Base-by-base conservation (phyloP, 2,797 vertebrate genomes). In the Coregonus ussuriensis region DNA sequence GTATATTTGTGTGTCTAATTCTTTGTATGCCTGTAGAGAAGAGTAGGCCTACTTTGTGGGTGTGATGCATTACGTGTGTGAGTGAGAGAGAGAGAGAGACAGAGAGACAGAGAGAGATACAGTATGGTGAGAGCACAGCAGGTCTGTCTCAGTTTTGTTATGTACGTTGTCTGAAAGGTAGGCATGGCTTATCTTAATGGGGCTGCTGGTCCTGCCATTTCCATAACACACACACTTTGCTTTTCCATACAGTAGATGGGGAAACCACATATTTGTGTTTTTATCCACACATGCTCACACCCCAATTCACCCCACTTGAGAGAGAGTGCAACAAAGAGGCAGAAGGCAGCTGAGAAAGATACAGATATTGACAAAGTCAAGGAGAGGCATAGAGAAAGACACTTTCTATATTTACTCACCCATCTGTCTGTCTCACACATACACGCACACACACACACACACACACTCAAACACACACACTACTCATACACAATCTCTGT, bases 141-240 rank as follows among this genome's bases (percentile, higher is more conserved):
- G 47, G 47, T 53, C 51, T 71, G 25, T 31, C 65, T 35, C 31
- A 35, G 31, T 72, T 72, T 35, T 29, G 35, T 56, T 72, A n/a
- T 25, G 6, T 3, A 65, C 66, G 9, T 31, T 41, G 74, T 59
- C 51, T 79, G 69, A 63, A 21, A 33, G 7, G 59, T 70, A 37
- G 59, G 74, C 4, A 72, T 51, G 62, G 56, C 62, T 72, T 71
- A 79, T 79, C 71, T 79, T 51, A 68, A 56, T 72, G 71, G 29
- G 47, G 77, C 69, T 66, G 41, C 71, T 70, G 65, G 35, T 37
- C 14, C 6, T 41, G n/a, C 66, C 1, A 29, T 67, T 66, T 67
- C 59, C 71, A 70, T 59, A 73, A 71, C 72, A 78, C 70, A 72
- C 62, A 52, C 62, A 74, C 63, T 74, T 71, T n/a, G 3, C 52